Evolutionary conservation across 2,888 invertebrate genomes (phyloP).

Genomic region (Drosophila conformis): DNA sequence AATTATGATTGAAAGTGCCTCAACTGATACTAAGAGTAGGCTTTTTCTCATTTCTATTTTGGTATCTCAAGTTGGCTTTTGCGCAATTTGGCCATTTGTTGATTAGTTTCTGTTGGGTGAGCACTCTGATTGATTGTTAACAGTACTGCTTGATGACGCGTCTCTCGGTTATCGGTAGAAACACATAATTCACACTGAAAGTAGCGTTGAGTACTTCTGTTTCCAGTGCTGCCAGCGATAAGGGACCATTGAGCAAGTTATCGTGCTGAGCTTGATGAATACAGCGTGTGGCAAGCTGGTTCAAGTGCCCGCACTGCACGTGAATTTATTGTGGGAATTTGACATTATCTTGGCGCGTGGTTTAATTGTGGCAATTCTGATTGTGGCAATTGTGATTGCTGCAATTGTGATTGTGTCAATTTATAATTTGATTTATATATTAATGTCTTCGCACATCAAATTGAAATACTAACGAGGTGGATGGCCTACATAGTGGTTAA

Average conservation of each 20-base stretch:
- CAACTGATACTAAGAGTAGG: neutral
- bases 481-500: neutral
- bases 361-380: neutral
- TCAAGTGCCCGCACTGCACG: conserved; percentile 1
- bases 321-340: too few species aligned
- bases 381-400: neutral
- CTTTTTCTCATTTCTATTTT: neutral
- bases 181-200: neutral
- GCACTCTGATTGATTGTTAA: neutral
- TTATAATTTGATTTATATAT: neutral
- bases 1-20: neutral
- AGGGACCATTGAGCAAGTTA: too few species aligned
- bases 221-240: neutral
- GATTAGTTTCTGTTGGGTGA: neutral
- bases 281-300: neutral
- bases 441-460: neutral
- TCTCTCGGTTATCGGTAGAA: neutral
- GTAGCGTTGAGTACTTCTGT: too few species aligned
- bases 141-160: neutral
- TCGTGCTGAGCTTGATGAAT: neutral
- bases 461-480: neutral
- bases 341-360: neutral
- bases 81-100: neutral
- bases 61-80: neutral
- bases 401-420: too few species aligned